Conservation (phyloP, 2,888 invertebrate genomes). For the Plutella xylostella region DNA sequence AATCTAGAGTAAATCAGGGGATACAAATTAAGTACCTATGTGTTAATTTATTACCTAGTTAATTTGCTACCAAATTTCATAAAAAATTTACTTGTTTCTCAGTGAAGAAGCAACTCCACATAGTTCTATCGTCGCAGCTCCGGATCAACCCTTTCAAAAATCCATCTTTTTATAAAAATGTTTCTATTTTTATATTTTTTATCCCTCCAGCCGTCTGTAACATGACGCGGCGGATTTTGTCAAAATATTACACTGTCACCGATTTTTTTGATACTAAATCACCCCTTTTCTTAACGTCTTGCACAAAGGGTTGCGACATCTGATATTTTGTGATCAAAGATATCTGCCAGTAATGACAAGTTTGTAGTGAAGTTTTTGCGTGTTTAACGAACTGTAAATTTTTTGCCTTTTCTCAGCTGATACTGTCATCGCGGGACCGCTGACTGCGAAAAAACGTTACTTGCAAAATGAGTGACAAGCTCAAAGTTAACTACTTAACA, state of each 20-base stretch:
- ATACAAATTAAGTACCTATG: too few species aligned
- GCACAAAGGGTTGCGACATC: conserved; percentile 40
- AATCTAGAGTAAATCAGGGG: too few species aligned
- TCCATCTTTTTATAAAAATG: conserved; percentile 16
- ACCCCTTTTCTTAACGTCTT: conserved; percentile 35
- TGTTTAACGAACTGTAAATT: background rate
- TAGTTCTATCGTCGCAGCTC: background rate
- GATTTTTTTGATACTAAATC: conserved; percentile 36
- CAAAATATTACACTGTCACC: conserved; percentile 59
- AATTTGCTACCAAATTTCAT: too few species aligned
- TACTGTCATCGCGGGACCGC: background rate
- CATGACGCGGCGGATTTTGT: conserved; percentile 57
- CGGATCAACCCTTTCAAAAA: conserved; percentile 15
- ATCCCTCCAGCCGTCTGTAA: conserved; percentile 35
- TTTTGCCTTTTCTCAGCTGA: background rate
- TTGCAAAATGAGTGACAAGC: too few species aligned
- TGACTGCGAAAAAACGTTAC: conserved; percentile 3
- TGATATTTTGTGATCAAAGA: conserved; percentile 48
- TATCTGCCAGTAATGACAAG: conserved; percentile 38
- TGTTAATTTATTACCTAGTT: too few species aligned
- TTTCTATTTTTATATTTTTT: conserved; percentile 14
- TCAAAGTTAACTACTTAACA: too few species aligned
- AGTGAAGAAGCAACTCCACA: too few species aligned
- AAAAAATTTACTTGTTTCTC: too few species aligned
- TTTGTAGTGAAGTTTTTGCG: conserved; percentile 15